These are phyloP conservation scores for Hyla sarda DNA, from an alignment of 2,113 vertebrate genomes.

Conservation along the genomic window DNA sequence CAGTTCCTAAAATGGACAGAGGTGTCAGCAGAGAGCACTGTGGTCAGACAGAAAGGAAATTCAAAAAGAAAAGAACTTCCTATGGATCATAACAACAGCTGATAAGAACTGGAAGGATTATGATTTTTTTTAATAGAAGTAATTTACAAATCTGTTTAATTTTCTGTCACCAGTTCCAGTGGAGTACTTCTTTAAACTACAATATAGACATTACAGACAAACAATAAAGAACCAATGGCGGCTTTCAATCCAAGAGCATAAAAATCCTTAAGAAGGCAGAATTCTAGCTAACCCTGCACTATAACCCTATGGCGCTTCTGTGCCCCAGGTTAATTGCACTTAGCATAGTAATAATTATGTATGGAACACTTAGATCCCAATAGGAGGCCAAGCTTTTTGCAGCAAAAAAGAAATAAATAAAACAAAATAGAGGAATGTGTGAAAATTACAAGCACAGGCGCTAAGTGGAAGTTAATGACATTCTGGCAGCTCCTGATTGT, in stretches of 20 bases:
- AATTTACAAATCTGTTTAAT: no score
- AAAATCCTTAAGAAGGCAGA: not conserved
- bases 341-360: slow-evolving; percentile 27
- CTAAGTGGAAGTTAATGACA: not conserved
- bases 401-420: no score
- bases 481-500: not conserved
- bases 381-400: not conserved
- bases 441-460: not conserved
- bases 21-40: no score
- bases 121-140: no score
- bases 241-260: not conserved
- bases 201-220: not conserved
- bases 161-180: no score
- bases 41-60: no score
- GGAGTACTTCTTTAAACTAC: no score
- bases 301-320: not conserved
- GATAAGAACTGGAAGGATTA: no score
- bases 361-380: not conserved
- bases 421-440: not conserved
- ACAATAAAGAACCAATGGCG: not conserved
- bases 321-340: not conserved
- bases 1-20: no score
- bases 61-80: no score
- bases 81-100: no score
- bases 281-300: not conserved